Evolutionary conservation across 2,113 vertebrate species (phyloP), one percentile per base, ranked within the genome.

Genomic region (Notarius quadriscutis): DNA sequence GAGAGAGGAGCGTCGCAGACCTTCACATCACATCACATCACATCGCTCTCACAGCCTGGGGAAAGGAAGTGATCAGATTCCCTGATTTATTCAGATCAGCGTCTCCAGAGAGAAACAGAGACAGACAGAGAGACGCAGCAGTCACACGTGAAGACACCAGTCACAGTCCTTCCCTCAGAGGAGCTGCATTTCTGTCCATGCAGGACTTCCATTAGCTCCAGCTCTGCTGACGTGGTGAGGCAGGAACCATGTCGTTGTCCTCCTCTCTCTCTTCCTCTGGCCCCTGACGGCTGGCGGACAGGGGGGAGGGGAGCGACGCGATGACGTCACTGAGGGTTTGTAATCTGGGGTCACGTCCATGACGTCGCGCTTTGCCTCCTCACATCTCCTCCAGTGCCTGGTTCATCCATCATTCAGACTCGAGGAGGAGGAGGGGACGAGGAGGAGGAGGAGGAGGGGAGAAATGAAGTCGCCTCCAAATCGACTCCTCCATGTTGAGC

Each of bases 251-350:
- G 2, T 25, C 22, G 48, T 11, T 12, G 10, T 79, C 74, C 22
- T n/a, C 50, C 11, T 77, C 78, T 53, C 78, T 78, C 25, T 57
- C 51, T 30, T 41, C 22, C 57, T 62, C 58, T 75, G 25, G 18
- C 74, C 34, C 57, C 41, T 65, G 62, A 72, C 50, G 48, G 17
- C 50, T 55, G 82, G n/a, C 84, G 20, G 48, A 48, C 34, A 85
- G 11, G n/a, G 62, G 67, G 75, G 58, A 41, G 72, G 48, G 60
- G 86, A 72, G 67, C 15, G 80, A 85, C 81, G 27, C 48, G 81
- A 50, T 75, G 57, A 79, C 87, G 87, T 84, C 81, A 79, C n/a
- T 8, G 81, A 18, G 58, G 57, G 60, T 75, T 18, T 77, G n/a
- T 87, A 63, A 74, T 34, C 55, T 63, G 69, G 18, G 41, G 60